A percentile compares a stretch with the other conserved stretches of the same genome.
These are phyloP conservation scores for Cabera pusaria DNA, from an alignment of 2,888 invertebrate genomes.

Conservation along the genomic window DNA sequence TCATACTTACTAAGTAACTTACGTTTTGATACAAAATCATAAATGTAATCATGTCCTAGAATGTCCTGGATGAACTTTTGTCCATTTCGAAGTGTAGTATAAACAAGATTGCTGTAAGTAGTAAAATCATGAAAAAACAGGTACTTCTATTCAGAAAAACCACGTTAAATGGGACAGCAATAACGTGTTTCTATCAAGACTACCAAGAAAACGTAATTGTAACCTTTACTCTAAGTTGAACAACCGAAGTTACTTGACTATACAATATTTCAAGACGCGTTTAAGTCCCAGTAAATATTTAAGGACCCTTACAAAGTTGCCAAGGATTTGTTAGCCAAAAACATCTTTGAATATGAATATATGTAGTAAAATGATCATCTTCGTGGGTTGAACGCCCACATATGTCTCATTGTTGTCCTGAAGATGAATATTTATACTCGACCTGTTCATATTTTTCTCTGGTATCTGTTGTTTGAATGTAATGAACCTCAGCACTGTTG, in stretches of 20 bases:
- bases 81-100: too few species aligned
- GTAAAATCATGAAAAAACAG: too few species aligned
- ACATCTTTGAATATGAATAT: conserved; percentile 33
- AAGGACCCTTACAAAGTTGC: conserved; percentile 28
- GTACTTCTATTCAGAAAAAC: too few species aligned
- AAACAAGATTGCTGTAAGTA: too few species aligned
- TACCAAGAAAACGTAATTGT: conserved; percentile 1
- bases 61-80: too few species aligned
- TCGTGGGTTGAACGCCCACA: conserved; percentile 38
- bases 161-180: too few species aligned
- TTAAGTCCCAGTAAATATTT: conserved; percentile 6
- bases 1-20: too few species aligned
- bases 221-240: conserved; percentile 3
- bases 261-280: conserved; percentile 22
- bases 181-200: too few species aligned
- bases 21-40: too few species aligned
- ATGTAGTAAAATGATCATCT: conserved; percentile 35
- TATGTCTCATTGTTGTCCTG: conserved; percentile 35
- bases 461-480: conserved; percentile 23
- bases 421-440: conserved; percentile 32
- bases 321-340: conserved; percentile 34
- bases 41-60: too few species aligned
- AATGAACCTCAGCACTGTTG: too few species aligned
- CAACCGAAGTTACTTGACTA: not conserved
- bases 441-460: conserved; percentile 17